phyloP scores from a whole-genome alignment of 2,113 vertebrate genomes.

The Sus scrofa region DNA sequence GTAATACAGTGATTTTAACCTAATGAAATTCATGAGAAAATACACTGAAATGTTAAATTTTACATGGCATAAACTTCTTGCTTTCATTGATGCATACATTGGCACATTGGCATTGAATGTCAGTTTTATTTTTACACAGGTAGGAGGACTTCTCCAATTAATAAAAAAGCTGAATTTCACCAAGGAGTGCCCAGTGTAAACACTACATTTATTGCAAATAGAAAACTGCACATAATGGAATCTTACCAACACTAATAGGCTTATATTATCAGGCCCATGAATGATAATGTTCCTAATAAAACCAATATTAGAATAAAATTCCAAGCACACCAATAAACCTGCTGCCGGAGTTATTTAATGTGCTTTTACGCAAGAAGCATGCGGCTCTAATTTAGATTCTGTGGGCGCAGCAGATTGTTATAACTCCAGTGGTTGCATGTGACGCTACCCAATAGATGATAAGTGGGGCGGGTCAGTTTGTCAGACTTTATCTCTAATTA shows the following conservation, averaged over 20 bases:
- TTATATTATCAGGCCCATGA: not conserved
- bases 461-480: constrained; percentile 59
- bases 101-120: not conserved
- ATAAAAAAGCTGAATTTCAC: not conserved
- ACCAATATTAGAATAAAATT: constrained; percentile 65
- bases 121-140: constrained; percentile 3
- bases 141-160: not conserved
- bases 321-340: constrained; percentile 59
- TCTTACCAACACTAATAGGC: constrained; percentile 47
- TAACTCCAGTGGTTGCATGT: constrained; percentile 50
- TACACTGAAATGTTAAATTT: not conserved
- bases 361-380: constrained; percentile 59
- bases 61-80: not conserved
- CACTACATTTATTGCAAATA: not conserved
- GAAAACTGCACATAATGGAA: constrained; percentile 43
- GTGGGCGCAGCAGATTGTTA: constrained; percentile 31
- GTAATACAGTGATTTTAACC: not conserved
- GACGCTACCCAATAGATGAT: constrained; percentile 36
- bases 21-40: not conserved
- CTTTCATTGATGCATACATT: not conserved
- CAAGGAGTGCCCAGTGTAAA: not conserved
- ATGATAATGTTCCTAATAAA: constrained; percentile 58
- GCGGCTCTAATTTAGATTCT: constrained; percentile 48
- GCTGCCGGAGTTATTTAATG: constrained; percentile 60
- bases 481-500: constrained; percentile 67